Evolutionary conservation across 2,113 vertebrate species (phyloP), one percentile per base, ranked within the genome.

Genomic region (Pelusios castaneus): DNA sequence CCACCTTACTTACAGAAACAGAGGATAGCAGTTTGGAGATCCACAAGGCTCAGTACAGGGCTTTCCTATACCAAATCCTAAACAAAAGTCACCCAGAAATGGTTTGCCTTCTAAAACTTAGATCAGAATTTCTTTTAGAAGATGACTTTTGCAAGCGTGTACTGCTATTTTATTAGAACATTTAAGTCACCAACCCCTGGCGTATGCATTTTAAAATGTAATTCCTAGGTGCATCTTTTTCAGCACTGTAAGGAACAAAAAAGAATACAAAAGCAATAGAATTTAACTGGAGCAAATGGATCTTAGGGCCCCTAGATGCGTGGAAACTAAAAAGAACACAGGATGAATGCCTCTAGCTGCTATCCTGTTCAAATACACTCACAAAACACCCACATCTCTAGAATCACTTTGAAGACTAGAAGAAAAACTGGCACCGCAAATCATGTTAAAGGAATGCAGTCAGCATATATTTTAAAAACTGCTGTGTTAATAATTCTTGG

Each of bases 91-190:
- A 89, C 55, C 88, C 38, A 25, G 56, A 76, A 75, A 90, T 84
- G n/a, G 54, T 87, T 90, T 89, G 14, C 70, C 95, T 96, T 88
- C 43, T 83, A 89, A 75, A 89, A 49, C 38, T 54, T 27, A 86
- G 81, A 85, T 49, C 7, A 70, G 7, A 91, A 86, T 79, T 43
- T 84, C 25, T 92, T 81, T 43, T 2, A 90, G 56, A 95, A 94
- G 93, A 82, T n/a, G 60, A 93, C 27, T 55, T 88, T 90, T 78
- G 49, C 49, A 21, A 90, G 77, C 82, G 88, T 55, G 60, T 43
- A 82, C n/a, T 3, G 6, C 58, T 47, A 79, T 93, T 91, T 88
- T 92, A 80, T 38, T 76, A 78, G 84, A 58, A 89, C 14, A 58
- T 94, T 87, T 86, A 31, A 29, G 91, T 70, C 55, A 83, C 25